Conservation (phyloP, 2,113 vertebrate species). For the Hydrochoerus hydrochaeris region DNA sequence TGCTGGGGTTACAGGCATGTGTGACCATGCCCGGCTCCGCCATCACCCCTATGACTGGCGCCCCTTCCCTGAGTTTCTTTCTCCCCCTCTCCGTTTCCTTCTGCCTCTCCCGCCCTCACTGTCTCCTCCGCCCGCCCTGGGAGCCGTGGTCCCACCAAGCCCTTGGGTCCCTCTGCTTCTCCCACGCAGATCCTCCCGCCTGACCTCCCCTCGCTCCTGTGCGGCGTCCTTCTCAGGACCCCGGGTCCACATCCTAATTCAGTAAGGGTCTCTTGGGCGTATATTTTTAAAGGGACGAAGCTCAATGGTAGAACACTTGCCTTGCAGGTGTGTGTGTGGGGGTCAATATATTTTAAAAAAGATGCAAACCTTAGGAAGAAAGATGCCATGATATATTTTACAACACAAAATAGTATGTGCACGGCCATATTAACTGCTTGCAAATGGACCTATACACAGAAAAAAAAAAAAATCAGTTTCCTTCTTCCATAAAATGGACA, state of each 20-base stretch:
- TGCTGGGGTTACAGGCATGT: neutral
- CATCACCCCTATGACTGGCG: neutral
- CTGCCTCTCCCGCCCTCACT: neutral
- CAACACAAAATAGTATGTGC: neutral
- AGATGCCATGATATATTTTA: neutral
- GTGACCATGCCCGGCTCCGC: neutral
- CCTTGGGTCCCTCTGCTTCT: neutral
- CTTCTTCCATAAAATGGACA: neutral
- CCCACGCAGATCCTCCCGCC: neutral
- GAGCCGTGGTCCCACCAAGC: neutral
- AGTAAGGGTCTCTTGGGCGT: too few relatives aligned
- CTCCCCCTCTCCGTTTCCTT: neutral
- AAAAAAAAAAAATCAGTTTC: neutral
- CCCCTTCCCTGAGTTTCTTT: neutral
- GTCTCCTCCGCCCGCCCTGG: neutral
- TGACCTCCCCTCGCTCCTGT: neutral
- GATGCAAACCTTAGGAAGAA: too few relatives aligned
- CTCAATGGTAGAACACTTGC: too few relatives aligned
- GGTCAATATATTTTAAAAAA: neutral
- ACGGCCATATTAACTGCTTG: neutral
- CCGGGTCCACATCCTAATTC: neutral
- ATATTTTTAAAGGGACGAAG: too few relatives aligned
- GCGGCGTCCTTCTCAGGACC: neutral
- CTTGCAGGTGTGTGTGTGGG: too few relatives aligned
- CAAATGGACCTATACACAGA: neutral